Conservation (phyloP, 1,140 invertebrate genomes). For the Teleopsis dalmanni region DNA sequence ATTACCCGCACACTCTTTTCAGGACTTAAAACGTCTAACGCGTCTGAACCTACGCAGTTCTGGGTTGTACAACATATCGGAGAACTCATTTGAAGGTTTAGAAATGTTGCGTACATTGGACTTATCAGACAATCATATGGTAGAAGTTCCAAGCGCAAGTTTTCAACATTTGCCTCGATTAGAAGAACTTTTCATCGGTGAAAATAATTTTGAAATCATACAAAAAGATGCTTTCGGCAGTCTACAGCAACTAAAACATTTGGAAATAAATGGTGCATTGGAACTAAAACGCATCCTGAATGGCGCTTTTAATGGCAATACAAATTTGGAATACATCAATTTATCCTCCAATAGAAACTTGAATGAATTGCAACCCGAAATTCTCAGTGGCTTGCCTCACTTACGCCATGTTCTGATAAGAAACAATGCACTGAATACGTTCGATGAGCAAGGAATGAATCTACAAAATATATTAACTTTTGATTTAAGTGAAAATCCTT, state of each 20-base stretch:
- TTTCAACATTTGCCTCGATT: slow-evolving; percentile 61
- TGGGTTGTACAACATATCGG: slow-evolving; percentile 65
- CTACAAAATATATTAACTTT: slow-evolving; percentile 68
- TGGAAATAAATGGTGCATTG: slow-evolving; percentile 72
- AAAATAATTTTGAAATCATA: slow-evolving; percentile 67
- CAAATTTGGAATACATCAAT: slow-evolving; percentile 69
- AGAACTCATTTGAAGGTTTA: slow-evolving; percentile 68
- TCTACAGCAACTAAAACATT: slow-evolving; percentile 62
- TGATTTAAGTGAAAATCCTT: slow-evolving; percentile 75
- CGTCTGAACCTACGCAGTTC: slow-evolving; percentile 73
- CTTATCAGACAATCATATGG: slow-evolving; percentile 69
- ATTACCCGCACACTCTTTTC: slow-evolving; percentile 68
- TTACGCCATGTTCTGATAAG: slow-evolving; percentile 65
- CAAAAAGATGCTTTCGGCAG: slow-evolving; percentile 67
- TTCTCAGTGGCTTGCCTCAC: slow-evolving; percentile 69
- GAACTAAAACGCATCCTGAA: slow-evolving; percentile 62
- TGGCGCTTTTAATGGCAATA: slow-evolving; percentile 69
- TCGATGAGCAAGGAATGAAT: slow-evolving; percentile 67
- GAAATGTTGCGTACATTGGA: slow-evolving; percentile 64
- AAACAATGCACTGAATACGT: slow-evolving; percentile 65
- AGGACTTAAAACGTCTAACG: slow-evolving; percentile 62
- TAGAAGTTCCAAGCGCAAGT: slow-evolving; percentile 65
- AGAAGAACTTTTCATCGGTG: slow-evolving; percentile 72
- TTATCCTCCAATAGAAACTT: slow-evolving; percentile 71
- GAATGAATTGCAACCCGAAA: slow-evolving; percentile 63